These are phyloP conservation scores for Xanthia icteritia DNA, from an alignment of 2,888 invertebrate species.

Conservation along the genomic window DNA sequence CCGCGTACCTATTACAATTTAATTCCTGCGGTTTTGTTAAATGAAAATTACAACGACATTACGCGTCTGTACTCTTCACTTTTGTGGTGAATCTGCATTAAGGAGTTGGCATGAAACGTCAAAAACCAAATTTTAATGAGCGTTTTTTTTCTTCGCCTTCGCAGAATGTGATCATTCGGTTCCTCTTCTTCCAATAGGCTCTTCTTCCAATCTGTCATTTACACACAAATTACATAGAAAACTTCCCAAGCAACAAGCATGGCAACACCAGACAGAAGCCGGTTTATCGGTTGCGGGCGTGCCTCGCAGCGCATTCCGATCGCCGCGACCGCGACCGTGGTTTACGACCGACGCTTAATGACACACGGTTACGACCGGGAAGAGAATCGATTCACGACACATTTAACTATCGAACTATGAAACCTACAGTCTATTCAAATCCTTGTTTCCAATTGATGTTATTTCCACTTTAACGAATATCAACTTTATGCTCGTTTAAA, in stretches of 20 bases:
- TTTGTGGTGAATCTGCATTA: background rate
- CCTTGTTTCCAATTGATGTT: constrained; percentile 14
- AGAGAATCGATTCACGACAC: constrained; percentile 86
- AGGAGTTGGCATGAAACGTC: background rate
- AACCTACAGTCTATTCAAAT: constrained; percentile 48
- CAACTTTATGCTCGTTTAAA: background rate
- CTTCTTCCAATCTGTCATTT: background rate
- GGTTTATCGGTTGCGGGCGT: constrained; percentile 79
- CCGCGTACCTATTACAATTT: background rate
- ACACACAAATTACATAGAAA: constrained; percentile 11
- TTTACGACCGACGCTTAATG: constrained; percentile 86
- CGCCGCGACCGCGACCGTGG: constrained; percentile 79
- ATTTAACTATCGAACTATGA: constrained; percentile 80
- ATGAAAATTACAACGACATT: background rate
- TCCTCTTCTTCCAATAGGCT: background rate
- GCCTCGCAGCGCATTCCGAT: constrained; percentile 84
- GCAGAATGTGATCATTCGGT: background rate
- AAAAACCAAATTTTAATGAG: background rate
- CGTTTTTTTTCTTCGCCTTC: background rate
- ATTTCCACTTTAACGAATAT: background rate
- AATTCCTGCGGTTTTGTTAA: background rate
- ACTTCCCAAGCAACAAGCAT: constrained; percentile 27
- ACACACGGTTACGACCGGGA: constrained; percentile 86
- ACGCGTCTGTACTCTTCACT: background rate
- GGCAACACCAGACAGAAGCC: constrained; percentile 71